Conservation (phyloP, 1,140 invertebrate genomes). For the Gyrodactylus salaris region DNA sequence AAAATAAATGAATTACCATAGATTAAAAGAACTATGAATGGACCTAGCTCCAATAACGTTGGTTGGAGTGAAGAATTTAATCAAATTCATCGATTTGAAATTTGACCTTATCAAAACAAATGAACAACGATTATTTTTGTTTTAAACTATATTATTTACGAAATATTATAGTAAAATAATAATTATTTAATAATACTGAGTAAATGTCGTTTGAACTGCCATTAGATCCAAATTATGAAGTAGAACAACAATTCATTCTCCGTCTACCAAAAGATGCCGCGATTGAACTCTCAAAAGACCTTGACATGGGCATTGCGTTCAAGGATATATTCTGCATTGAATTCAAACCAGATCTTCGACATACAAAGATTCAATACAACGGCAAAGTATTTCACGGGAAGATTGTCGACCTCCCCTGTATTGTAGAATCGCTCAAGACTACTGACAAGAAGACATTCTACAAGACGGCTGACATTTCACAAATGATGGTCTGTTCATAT, state of each 20-base stretch:
- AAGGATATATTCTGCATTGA: not conserved
- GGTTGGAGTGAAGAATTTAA: too few relatives aligned
- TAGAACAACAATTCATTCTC: constrained; percentile 3
- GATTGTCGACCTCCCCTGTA: constrained; percentile 57
- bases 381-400: constrained; percentile 12
- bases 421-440: constrained; percentile 68
- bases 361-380: not conserved
- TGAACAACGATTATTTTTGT: too few relatives aligned
- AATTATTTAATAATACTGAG: too few relatives aligned
- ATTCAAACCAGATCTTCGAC: not conserved
- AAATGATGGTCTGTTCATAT: constrained; percentile 17
- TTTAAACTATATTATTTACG: too few relatives aligned
- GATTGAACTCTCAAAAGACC: not conserved
- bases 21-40: not conserved
- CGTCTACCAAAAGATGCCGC: not conserved
- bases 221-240: not conserved
- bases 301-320: not conserved
- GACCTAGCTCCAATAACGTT: too few relatives aligned
- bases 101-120: not conserved
- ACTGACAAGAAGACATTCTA: constrained; percentile 81
- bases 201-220: too few relatives aligned
- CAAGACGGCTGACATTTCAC: constrained; percentile 75
- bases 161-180: too few relatives aligned
- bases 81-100: too few relatives aligned
- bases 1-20: not conserved